Base-by-base conservation (phyloP, 2,888 invertebrate species). In the Portevinia maculata region DNA sequence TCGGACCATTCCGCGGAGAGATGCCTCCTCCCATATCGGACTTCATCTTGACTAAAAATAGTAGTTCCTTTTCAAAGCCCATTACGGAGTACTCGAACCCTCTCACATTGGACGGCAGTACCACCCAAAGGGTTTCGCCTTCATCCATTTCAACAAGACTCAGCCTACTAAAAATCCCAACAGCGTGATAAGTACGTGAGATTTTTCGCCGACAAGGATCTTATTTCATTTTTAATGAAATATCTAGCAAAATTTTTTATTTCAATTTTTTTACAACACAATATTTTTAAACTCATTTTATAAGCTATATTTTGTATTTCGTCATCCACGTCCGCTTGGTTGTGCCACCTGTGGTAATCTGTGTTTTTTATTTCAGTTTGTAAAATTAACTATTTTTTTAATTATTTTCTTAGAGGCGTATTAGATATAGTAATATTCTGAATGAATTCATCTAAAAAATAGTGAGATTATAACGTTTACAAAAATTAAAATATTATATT, bases 1-100 rank as follows among this genome's bases (percentile, higher is more conserved):
- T 95, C 85, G 94, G 94, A 0, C 94, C 94, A 1, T 96, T 94
- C 86, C 93, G 92, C 86, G 96, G 96, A 0, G 95, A 96, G 87
- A 92, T 95, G 5, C 95, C 96, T 7, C 93, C 94, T 1, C 89
- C 92, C 46, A 90, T 92, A 28, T 90, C 92, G 0, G 90, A 91
- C 19, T 91, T 91, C 73, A 87, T 92, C 15, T 87, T 90, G 6
- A 90, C 90, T 1, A 87, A 87, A 37, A 88, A 86, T 55, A 86
- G 86, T n/a, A 86, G 88, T 50, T 85, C 17, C 87, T 89, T 69
- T 67, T 87, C 24, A 87, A 88, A 76, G 15, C 85, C 88, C 11
- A 85, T 86, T n/a, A 86, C 86, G 24, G 89, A 88, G 50, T 86
- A 86, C 57, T 85, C 87, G 9, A 87, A 86, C 64, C 86, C 87